Conservation (phyloP, 2,113 vertebrate genomes). For the Syrrhaptes paradoxus region DNA sequence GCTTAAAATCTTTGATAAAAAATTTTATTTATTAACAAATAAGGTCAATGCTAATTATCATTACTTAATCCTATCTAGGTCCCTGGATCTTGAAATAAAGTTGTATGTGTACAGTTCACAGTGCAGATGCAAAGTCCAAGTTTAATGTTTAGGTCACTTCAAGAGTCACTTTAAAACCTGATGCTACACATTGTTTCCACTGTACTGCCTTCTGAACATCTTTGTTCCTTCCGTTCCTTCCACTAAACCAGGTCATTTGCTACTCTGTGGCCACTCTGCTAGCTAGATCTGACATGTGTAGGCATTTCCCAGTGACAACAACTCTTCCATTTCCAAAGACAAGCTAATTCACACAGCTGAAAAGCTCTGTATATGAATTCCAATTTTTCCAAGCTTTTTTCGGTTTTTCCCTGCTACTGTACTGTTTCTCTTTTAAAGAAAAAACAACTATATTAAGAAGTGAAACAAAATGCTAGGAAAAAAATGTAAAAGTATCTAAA, state of each 20-base stretch:
- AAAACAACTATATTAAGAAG: not conserved
- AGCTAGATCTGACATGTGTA: fast-evolving
- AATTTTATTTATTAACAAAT: not conserved
- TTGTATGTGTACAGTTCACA: fast-evolving
- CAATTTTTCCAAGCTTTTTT: not conserved
- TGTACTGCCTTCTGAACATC: not conserved
- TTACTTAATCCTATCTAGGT: not conserved
- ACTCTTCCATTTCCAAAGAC: not conserved
- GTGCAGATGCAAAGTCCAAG: not conserved
- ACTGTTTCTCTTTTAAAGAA: not conserved
- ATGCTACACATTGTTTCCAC: fast-evolving
- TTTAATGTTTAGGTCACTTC: not conserved
- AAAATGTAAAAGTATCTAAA: not conserved
- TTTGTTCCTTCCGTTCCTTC: not conserved
- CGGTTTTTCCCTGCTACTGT: not conserved
- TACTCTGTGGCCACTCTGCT: not conserved
- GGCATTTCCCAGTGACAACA: not conserved
- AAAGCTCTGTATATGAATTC: not conserved
- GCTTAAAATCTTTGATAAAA: not conserved
- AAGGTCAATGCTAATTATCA: not conserved
- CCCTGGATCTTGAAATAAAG: not conserved
- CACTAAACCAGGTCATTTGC: not conserved
- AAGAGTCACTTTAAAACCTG: not conserved
- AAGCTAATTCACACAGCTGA: not conserved
- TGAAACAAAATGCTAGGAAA: not conserved